These are phyloP conservation scores for Gila orcuttii DNA, from an alignment of 2,113 vertebrate genomes.

Conservation along the genomic window DNA sequence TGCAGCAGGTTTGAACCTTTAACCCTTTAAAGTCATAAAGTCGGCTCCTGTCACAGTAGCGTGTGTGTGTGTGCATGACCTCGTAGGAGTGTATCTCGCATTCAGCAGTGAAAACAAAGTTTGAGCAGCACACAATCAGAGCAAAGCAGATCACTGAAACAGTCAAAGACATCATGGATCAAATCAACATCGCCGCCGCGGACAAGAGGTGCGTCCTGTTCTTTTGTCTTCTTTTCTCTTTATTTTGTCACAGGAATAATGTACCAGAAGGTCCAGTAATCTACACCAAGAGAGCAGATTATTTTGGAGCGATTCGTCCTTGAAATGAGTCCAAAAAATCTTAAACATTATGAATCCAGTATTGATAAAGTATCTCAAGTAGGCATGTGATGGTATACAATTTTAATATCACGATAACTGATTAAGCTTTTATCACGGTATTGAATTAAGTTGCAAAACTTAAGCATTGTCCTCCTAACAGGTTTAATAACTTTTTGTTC, in stretches of 20 bases:
- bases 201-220: slow-evolving; percentile 89
- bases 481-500: too few species aligned
- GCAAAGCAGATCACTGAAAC: slow-evolving; percentile 98
- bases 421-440: too few species aligned
- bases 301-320: neutral
- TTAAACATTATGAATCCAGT: neutral
- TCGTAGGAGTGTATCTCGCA: slow-evolving; percentile 99
- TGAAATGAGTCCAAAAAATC: neutral
- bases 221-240: neutral
- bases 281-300: neutral
- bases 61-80: slow-evolving; percentile 70
- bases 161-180: slow-evolving; percentile 96
- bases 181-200: slow-evolving; percentile 91
- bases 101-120: slow-evolving; percentile 99
- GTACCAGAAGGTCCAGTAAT: neutral
- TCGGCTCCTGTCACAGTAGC: slow-evolving; percentile 65
- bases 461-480: too few species aligned
- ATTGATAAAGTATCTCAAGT: too few species aligned
- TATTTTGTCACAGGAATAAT: slow-evolving; percentile 18
- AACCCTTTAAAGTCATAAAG: slow-evolving; percentile 60
- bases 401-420: too few species aligned
- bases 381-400: too few species aligned
- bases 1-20: slow-evolving; percentile 77
- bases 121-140: slow-evolving; percentile 99
- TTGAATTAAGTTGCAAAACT: too few species aligned